phyloP scores from a whole-genome alignment of 2,888 invertebrate species.

The Melieria crassipennis region DNA sequence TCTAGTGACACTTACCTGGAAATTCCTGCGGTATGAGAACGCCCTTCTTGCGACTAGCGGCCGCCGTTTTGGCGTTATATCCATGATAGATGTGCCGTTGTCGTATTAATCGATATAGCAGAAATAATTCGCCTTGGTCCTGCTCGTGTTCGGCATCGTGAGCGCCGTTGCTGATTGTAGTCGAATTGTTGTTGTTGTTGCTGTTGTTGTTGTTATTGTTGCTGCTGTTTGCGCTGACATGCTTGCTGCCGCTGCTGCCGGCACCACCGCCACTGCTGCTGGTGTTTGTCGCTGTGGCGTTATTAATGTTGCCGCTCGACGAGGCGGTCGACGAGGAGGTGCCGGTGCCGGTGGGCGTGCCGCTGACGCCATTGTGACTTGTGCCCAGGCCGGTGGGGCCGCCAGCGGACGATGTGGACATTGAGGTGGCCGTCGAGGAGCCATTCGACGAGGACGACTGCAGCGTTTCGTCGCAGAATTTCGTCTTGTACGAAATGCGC shows the following conservation, averaged over 20 bases:
- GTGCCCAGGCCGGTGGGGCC: slow-evolving; percentile 29
- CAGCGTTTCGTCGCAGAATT: slow-evolving; percentile 62
- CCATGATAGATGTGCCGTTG: slow-evolving; percentile 65
- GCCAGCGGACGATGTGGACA: slow-evolving; percentile 51
- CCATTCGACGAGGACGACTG: slow-evolving; percentile 65
- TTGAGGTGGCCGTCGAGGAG: slow-evolving; percentile 61
- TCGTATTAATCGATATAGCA: slow-evolving; percentile 62
- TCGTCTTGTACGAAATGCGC: slow-evolving; percentile 58
- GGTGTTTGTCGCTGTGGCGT: slow-evolving; percentile 36
- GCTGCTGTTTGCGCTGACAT: slow-evolving; percentile 25
- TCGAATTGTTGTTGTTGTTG: slow-evolving; percentile 27
- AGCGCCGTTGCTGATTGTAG: slow-evolving; percentile 37
- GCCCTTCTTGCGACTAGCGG: slow-evolving; percentile 62
- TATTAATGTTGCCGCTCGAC: slow-evolving; percentile 38
- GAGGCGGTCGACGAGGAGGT: slow-evolving; percentile 42
- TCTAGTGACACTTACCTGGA: slow-evolving; percentile 57
- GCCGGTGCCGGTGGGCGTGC: slow-evolving; percentile 22
- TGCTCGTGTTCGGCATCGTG: slow-evolving; percentile 31
- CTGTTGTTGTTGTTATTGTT: slow-evolving; percentile 39
- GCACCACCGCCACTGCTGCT: slow-evolving; percentile 22
- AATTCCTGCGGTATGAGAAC: slow-evolving; percentile 66
- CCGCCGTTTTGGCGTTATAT: slow-evolving; percentile 61
- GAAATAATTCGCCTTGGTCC: slow-evolving; percentile 58
- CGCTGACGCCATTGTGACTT: slow-evolving; percentile 26
- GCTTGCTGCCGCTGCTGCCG: slow-evolving; percentile 7